Percentiles rank a stretch among this genome's conserved stretches.
Evolutionary conservation across 2,797 vertebrate genomes (phyloP).

Genomic region (Pangasius djambal): DNA sequence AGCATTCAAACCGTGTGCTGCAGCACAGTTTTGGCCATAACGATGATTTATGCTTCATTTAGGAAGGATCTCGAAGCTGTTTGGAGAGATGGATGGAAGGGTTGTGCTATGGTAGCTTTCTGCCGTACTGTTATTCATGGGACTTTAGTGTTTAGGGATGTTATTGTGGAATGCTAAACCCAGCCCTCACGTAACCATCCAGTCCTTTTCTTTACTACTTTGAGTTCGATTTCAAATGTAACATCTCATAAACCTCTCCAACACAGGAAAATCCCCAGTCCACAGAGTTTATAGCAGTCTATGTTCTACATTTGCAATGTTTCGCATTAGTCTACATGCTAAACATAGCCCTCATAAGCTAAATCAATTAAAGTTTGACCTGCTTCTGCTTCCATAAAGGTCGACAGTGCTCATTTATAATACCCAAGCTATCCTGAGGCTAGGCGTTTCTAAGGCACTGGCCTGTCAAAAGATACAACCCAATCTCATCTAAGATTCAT

Average conservation of each 20-base stretch:
- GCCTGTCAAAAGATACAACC: constrained; percentile 1
- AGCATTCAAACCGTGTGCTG: constrained; percentile 15
- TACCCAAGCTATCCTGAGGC: constrained; percentile 29
- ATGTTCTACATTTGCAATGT: not conserved
- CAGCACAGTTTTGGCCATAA: constrained; percentile 25
- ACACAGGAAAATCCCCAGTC: not conserved
- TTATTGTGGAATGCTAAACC: constrained; percentile 21
- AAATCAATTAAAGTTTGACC: constrained; percentile 23
- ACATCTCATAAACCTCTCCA: constrained; percentile 6
- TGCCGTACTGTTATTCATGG: constrained; percentile 27
- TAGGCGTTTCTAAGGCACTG: constrained; percentile 16
- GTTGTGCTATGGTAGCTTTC: constrained; percentile 8
- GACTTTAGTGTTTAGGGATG: constrained; percentile 13
- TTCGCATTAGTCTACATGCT: not conserved
- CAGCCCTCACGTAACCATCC: not conserved
- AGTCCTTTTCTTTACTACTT: not conserved
- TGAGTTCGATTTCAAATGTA: not conserved
- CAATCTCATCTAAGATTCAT: constrained; percentile 14
- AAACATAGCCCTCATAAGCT: constrained; percentile 17
- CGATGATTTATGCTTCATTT: constrained; percentile 32
- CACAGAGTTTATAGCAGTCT: not conserved
- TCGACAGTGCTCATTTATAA: constrained; percentile 23
- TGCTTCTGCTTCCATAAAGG: constrained; percentile 29
- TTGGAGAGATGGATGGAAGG: constrained; percentile 36
- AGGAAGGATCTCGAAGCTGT: constrained; percentile 14